phyloP scores from a whole-genome alignment of 2,113 vertebrate species.

The Paedocypris sp. region DNA sequence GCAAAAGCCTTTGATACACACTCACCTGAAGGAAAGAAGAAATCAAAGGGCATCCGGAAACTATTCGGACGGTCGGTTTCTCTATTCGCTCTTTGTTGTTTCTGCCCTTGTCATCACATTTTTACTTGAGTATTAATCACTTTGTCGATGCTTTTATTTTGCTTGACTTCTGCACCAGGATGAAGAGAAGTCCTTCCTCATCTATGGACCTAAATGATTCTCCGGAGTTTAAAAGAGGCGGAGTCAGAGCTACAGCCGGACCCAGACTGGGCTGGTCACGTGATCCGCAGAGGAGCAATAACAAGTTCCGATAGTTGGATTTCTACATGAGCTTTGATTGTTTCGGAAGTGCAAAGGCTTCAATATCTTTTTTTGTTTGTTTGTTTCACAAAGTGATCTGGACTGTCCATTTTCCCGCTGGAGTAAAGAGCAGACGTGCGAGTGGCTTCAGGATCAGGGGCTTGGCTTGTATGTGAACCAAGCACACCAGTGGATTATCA shows the following conservation, averaged over 20 bases:
- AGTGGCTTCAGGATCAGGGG: constrained; percentile 85
- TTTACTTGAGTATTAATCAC: too few species aligned
- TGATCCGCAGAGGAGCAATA: constrained; percentile 68
- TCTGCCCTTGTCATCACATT: too few species aligned
- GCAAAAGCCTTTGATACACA: constrained; percentile 49
- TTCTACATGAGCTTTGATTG: not conserved
- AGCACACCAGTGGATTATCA: constrained; percentile 80
- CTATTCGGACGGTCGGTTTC: constrained; percentile 80
- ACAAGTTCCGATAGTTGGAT: constrained; percentile 42
- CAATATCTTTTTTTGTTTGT: not conserved
- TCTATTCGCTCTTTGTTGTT: too few species aligned
- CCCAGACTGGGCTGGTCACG: constrained; percentile 88
- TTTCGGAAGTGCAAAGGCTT: not conserved
- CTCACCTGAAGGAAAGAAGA: constrained; percentile 78
- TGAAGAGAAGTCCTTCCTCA: constrained; percentile 87
- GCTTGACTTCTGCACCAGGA: constrained; percentile 47
- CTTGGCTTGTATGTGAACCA: constrained; percentile 69
- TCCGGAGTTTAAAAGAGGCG: constrained; percentile 83
- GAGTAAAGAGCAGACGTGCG: constrained; percentile 84
- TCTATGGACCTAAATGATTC: constrained; percentile 82
- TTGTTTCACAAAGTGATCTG: constrained; percentile 54
- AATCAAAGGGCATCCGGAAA: constrained; percentile 80
- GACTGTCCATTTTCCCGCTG: constrained; percentile 83
- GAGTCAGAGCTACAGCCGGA: constrained; percentile 83
- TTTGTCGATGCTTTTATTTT: not conserved